A percentile compares a stretch with the other conserved stretches of the same genome.
Conservation (phyloP, 64 coral and sea anemone species). For the Montipora foliosa region DNA sequence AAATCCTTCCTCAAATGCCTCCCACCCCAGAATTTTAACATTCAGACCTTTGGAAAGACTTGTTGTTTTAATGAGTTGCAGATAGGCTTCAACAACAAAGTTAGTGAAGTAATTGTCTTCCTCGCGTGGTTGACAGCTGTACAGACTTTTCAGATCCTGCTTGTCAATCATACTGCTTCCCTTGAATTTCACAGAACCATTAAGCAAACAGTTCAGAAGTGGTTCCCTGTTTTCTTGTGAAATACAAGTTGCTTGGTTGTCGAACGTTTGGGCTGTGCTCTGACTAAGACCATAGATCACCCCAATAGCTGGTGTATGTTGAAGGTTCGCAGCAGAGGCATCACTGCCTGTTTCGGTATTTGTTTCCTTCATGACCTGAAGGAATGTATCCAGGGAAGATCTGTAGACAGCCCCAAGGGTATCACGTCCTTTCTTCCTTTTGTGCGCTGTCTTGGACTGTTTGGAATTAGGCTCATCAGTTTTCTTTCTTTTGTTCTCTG, state of each 20-base stretch:
- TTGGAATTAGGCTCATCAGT: not conserved
- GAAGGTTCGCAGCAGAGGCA: slow-evolving; percentile 1
- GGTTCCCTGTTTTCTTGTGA: slow-evolving; percentile 14
- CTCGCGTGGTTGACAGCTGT: too few species aligned
- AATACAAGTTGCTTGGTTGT: not conserved
- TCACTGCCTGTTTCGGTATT: slow-evolving; percentile 3
- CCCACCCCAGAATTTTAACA: too few species aligned
- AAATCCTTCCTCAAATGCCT: too few species aligned
- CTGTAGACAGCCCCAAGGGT: slow-evolving; percentile 21
- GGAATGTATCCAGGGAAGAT: slow-evolving; percentile 18
- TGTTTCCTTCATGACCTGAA: slow-evolving; percentile 24
- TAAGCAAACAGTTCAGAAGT: slow-evolving; percentile 23
- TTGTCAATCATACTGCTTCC: too few species aligned
- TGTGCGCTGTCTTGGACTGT: not conserved
- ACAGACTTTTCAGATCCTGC: too few species aligned
- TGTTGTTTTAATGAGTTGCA: too few species aligned
- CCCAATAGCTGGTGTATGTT: not conserved
- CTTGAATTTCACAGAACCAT: too few species aligned
- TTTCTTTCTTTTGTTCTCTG: slow-evolving; percentile 12
- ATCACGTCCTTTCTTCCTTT: slow-evolving; percentile 9
- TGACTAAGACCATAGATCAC: not conserved
- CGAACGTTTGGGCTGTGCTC: not conserved
- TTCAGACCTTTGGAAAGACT: too few species aligned
- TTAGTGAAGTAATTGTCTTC: too few species aligned
- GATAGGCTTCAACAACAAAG: too few species aligned